Conservation (phyloP, 1,140 invertebrate genomes). For the Drosophila burlai region DNA sequence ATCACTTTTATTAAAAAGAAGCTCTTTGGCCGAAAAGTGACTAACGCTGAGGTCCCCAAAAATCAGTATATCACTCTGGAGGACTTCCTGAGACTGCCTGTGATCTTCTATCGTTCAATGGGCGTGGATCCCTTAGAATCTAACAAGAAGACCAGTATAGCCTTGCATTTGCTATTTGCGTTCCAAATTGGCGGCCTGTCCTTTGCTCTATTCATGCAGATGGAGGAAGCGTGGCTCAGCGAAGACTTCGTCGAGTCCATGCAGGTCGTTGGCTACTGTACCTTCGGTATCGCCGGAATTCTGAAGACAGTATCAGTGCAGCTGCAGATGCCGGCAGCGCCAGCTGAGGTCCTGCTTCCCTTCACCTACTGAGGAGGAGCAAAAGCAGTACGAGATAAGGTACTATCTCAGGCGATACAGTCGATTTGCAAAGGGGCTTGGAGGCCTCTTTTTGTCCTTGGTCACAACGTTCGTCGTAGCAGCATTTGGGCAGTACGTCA, state of each 20-base stretch:
- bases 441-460: slow-evolving; percentile 30
- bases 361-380: background rate
- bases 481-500: slow-evolving; percentile 26
- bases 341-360: slow-evolving; percentile 59
- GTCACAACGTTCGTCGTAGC: slow-evolving; percentile 47
- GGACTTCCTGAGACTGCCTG: slow-evolving; percentile 46
- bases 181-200: slow-evolving; percentile 22
- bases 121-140: slow-evolving; percentile 37
- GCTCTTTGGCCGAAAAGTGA: background rate
- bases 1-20: slow-evolving; percentile 1
- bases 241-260: slow-evolving; percentile 55
- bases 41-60: background rate
- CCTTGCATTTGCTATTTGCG: slow-evolving; percentile 11
- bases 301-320: slow-evolving; percentile 53
- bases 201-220: slow-evolving; percentile 16
- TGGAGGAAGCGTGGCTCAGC: background rate
- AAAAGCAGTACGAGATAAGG: slow-evolving; percentile 27
- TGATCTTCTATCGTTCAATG: slow-evolving; percentile 29
- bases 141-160: background rate
- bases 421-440: slow-evolving; percentile 31
- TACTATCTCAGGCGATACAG: slow-evolving; percentile 19
- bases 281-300: slow-evolving; percentile 45
- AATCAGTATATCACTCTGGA: background rate
- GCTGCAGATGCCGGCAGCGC: slow-evolving; percentile 11
- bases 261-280: slow-evolving; percentile 52